Percentiles rank a stretch among this genome's conserved stretches.
Conservation (phyloP, 2,113 vertebrate species). For the Myiagra hebetior region DNA sequence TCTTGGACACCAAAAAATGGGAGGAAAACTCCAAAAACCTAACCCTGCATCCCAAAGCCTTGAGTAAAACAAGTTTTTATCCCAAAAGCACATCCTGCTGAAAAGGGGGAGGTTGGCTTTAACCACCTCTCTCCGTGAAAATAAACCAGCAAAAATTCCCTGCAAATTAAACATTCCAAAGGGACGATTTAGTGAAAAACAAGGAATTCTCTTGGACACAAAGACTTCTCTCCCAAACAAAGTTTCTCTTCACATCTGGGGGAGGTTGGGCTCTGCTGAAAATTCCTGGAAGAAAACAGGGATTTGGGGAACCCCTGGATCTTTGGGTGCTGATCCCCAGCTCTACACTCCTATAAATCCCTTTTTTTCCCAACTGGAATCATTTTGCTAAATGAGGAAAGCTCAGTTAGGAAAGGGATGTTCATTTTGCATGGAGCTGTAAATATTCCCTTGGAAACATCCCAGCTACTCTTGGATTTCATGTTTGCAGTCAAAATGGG, state of each 20-base stretch:
- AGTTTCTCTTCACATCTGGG: too few relatives aligned
- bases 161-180: background rate
- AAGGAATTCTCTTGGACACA: background rate
- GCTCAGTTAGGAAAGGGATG: background rate
- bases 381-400: background rate
- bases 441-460: background rate
- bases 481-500: background rate
- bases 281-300: background rate
- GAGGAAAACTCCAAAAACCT: background rate
- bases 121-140: fast-evolving
- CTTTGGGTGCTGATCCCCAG: background rate
- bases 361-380: background rate
- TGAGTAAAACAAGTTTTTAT: background rate
- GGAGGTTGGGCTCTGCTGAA: background rate
- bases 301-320: background rate
- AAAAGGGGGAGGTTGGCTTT: fast-evolving
- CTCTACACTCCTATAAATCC: background rate
- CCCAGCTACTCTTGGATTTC: background rate
- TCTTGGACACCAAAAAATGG: background rate
- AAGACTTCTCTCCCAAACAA: background rate
- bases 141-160: background rate
- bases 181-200: background rate
- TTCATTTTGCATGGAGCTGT: background rate
- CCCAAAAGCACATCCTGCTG: fast-evolving
- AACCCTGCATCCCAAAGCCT: background rate